Conservation (phyloP, 2,888 invertebrate genomes). For the Cerceris rybyensis region DNA sequence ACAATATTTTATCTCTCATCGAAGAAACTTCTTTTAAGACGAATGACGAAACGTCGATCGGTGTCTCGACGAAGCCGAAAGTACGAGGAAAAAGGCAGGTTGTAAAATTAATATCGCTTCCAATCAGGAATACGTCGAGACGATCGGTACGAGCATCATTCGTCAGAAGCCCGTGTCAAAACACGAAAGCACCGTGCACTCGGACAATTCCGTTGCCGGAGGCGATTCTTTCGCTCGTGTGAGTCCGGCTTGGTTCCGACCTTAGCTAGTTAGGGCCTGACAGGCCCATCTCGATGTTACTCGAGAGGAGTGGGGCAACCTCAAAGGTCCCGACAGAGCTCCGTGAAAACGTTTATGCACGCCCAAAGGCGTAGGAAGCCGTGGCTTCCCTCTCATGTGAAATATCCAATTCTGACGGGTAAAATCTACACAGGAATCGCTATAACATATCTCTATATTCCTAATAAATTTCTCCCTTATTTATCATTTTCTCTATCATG, state of each 20-base stretch:
- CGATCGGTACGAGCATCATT: slow-evolving; percentile 54
- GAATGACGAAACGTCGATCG: background rate
- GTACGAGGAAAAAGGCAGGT: slow-evolving; percentile 3
- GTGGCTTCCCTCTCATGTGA: slow-evolving; percentile 44
- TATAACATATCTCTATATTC: too few species aligned
- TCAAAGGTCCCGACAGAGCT: slow-evolving; percentile 76
- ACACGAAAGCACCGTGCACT: slow-evolving; percentile 72
- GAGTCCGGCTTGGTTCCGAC: slow-evolving; percentile 66
- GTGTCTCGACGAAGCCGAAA: background rate
- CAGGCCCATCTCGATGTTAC: slow-evolving; percentile 78
- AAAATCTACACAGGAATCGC: background rate
- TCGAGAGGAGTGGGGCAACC: slow-evolving; percentile 68
- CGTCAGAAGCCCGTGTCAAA: slow-evolving; percentile 78
- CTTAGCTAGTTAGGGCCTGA: slow-evolving; percentile 80
- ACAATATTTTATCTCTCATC: too few species aligned
- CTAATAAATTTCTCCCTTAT: too few species aligned
- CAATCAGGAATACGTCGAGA: slow-evolving; percentile 50
- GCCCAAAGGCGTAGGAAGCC: slow-evolving; percentile 74
- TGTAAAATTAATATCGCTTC: slow-evolving; percentile 48
- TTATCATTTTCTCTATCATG: too few species aligned
- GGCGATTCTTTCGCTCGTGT: slow-evolving; percentile 62
- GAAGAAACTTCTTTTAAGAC: background rate
- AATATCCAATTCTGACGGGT: slow-evolving; percentile 1
- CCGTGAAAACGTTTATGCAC: slow-evolving; percentile 79
- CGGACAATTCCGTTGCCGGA: slow-evolving; percentile 49